Percentiles rank a stretch among this genome's conserved stretches.
Evolutionary conservation across 1,140 invertebrate species (phyloP).

Genomic region (Samia ricini): DNA sequence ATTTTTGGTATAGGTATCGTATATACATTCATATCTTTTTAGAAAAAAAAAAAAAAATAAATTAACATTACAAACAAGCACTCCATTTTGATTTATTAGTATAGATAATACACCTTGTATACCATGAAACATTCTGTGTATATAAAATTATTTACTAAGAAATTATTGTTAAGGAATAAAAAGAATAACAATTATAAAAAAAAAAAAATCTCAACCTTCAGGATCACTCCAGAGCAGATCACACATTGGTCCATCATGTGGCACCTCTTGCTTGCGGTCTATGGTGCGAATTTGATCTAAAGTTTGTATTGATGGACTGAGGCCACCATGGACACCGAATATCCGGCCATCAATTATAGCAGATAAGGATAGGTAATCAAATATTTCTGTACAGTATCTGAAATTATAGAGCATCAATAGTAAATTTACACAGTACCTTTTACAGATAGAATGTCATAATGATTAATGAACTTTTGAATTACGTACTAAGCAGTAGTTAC

Average conservation of each 20-base stretch:
- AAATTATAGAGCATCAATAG: slow-evolving; percentile 2
- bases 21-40: too few species aligned
- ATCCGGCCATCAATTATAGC: slow-evolving; percentile 99
- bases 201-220: slow-evolving; percentile 84
- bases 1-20: too few species aligned
- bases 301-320: slow-evolving; percentile 99
- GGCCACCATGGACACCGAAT: slow-evolving; percentile 99
- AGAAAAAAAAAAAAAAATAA: too few species aligned
- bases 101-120: too few species aligned
- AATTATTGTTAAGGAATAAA: too few species aligned
- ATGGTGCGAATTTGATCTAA: slow-evolving; percentile 99
- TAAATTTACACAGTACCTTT: background rate
- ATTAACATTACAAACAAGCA: too few species aligned
- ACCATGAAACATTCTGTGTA: too few species aligned
- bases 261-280: slow-evolving; percentile 99
- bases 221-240: slow-evolving; percentile 99
- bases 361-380: slow-evolving; percentile 98
- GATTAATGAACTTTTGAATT: too few species aligned
- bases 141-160: too few species aligned
- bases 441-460: background rate
- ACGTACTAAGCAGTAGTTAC: too few species aligned
- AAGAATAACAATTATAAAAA: background rate
- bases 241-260: slow-evolving; percentile 99
- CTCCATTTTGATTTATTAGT: too few species aligned
- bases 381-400: slow-evolving; percentile 98